Conservation (phyloP, 2,797 vertebrate genomes). For the Microchirus variegatus region DNA sequence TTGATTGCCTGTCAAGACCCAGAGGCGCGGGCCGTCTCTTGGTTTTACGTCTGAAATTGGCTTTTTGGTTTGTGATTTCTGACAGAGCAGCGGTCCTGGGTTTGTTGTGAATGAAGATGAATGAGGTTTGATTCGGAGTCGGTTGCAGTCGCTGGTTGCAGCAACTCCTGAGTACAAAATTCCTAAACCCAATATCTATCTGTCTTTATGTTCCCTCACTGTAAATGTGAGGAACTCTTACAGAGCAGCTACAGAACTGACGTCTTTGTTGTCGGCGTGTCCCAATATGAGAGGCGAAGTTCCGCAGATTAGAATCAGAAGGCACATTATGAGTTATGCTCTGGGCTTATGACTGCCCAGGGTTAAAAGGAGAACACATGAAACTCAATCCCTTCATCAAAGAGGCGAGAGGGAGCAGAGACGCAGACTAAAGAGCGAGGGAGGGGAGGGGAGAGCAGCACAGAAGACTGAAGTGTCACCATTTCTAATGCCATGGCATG, state of each 20-base stretch:
- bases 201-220: conserved; percentile 23
- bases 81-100: conserved; percentile 28
- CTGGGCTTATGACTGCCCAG: conserved; percentile 75
- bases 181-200: conserved; percentile 29
- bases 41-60: conserved; percentile 56
- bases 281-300: conserved; percentile 56
- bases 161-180: no score
- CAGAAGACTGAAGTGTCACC: conserved; percentile 76
- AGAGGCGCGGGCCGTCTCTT: conserved; percentile 29
- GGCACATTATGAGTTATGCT: conserved; percentile 80
- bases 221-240: conserved; percentile 12
- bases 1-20: conserved; percentile 40
- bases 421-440: conserved; percentile 47
- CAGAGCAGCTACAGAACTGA: conserved; percentile 45
- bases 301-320: conserved; percentile 77
- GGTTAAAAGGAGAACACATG: conserved; percentile 84
- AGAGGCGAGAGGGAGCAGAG: conserved; percentile 78
- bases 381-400: conserved; percentile 85
- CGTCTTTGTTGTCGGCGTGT: conserved; percentile 60
- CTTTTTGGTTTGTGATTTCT: conserved; percentile 65
- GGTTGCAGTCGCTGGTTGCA: not conserved
- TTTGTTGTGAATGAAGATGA: conserved; percentile 60
- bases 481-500: conserved; percentile 76
- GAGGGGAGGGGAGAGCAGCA: conserved; percentile 21
- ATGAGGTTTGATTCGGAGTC: conserved; percentile 52